Evolutionary conservation across 2,113 vertebrate genomes (phyloP).

Genomic region (Coptodon rendalli): DNA sequence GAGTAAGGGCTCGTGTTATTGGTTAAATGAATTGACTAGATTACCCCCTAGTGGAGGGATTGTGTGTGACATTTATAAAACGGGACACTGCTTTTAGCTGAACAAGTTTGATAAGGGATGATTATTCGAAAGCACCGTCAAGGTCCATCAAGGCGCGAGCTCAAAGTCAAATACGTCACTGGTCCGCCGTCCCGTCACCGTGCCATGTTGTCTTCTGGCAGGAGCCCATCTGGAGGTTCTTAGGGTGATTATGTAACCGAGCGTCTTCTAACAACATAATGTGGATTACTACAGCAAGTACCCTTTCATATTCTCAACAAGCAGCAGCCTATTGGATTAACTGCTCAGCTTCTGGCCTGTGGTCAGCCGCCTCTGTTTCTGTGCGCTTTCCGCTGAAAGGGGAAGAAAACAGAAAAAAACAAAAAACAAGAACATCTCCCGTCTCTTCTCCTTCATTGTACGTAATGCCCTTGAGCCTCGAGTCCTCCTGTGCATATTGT

Average conservation of each 20-base stretch:
- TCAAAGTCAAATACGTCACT: not conserved
- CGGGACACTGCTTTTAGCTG: not conserved
- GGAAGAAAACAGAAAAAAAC: not conserved
- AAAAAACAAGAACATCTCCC: not conserved
- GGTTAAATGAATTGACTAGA: not conserved
- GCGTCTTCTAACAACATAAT: constrained; percentile 31
- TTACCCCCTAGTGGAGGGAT: constrained; percentile 48
- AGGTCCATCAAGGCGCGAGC: not conserved
- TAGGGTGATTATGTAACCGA: constrained; percentile 16
- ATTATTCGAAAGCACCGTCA: not conserved
- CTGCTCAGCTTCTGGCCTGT: constrained; percentile 1
- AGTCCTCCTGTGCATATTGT: not conserved
- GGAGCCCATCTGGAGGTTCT: constrained; percentile 18
- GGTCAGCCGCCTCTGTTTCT: not conserved
- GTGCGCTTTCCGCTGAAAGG: not conserved
- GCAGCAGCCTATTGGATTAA: constrained; percentile 22
- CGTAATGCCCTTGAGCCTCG: not conserved
- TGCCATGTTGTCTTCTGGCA: not conserved
- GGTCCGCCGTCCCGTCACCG: not conserved
- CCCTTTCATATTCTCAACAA: constrained; percentile 15
- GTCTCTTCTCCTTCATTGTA: not conserved
- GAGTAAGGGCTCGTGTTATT: not conserved
- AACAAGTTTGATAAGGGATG: not conserved
- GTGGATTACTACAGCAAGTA: constrained; percentile 31
- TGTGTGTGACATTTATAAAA: not conserved